Evolutionary conservation across 2,888 invertebrate species (phyloP).

Genomic region (Saturnia japonica): DNA sequence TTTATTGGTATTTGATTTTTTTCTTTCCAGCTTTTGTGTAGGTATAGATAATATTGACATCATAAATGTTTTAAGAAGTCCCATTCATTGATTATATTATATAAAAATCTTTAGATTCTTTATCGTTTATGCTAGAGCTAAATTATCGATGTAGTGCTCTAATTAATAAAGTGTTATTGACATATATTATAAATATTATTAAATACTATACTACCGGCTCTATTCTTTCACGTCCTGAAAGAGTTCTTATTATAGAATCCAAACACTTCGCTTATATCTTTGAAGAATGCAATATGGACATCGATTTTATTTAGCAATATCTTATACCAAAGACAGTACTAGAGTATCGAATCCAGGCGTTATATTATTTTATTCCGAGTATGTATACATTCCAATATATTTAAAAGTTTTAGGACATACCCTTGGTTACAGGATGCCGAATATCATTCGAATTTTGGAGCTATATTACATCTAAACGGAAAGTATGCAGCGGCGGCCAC

Average conservation of each 20-base stretch:
- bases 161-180: not conserved
- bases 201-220: not conserved
- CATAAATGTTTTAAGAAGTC: no score
- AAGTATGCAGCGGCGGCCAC: conserved; percentile 93
- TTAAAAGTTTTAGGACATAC: not conserved
- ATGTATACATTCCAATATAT: not conserved
- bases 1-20: no score
- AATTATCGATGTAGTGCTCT: no score
- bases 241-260: no score
- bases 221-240: no score
- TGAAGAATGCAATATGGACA: not conserved
- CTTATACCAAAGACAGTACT: not conserved
- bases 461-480: conserved; percentile 96
- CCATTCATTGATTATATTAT: not conserved
- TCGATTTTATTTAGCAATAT: not conserved
- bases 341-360: no score
- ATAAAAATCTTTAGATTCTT: not conserved
- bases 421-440: conserved; percentile 87
- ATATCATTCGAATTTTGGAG: conserved; percentile 96
- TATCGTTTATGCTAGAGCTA: no score
- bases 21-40: no score
- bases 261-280: no score
- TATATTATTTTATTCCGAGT: no score
- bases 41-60: no score
- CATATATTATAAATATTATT: not conserved